phyloP scores from a whole-genome alignment of 2,113 vertebrate genomes.

The Albula glossodonta region DNA sequence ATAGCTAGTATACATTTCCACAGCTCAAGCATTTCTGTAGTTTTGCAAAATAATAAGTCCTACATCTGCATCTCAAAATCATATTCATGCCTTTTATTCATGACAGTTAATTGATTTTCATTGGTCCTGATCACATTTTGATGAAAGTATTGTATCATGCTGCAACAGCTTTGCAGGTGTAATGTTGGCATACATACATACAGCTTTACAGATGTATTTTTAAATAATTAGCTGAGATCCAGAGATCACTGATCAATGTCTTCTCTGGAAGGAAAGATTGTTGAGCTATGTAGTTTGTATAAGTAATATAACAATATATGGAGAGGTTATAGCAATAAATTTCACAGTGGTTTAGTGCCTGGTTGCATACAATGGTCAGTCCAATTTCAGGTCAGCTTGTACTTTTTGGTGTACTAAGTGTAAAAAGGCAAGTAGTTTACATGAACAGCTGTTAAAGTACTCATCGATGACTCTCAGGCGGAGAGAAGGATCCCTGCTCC shows the following conservation, averaged over 20 bases:
- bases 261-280: background rate
- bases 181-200: too few relatives aligned
- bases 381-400: background rate
- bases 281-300: background rate
- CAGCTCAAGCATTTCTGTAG: too few relatives aligned
- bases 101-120: too few relatives aligned
- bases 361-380: background rate
- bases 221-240: too few relatives aligned
- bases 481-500: background rate
- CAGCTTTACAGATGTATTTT: too few relatives aligned
- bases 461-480: background rate
- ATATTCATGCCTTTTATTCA: too few relatives aligned
- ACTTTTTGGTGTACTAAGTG: background rate
- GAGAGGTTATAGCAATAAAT: background rate
- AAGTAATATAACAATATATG: background rate
- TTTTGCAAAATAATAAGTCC: too few relatives aligned
- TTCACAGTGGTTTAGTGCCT: background rate
- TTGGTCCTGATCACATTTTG: too few relatives aligned
- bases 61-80: too few relatives aligned
- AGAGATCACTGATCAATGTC: too few relatives aligned
- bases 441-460: background rate
- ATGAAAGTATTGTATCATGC: too few relatives aligned
- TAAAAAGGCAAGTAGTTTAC: background rate
- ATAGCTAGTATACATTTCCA: background rate
- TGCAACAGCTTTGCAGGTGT: too few relatives aligned